Conservation (phyloP, 53 echinoderm and acorn worm species). For the Arbacia lixula region DNA sequence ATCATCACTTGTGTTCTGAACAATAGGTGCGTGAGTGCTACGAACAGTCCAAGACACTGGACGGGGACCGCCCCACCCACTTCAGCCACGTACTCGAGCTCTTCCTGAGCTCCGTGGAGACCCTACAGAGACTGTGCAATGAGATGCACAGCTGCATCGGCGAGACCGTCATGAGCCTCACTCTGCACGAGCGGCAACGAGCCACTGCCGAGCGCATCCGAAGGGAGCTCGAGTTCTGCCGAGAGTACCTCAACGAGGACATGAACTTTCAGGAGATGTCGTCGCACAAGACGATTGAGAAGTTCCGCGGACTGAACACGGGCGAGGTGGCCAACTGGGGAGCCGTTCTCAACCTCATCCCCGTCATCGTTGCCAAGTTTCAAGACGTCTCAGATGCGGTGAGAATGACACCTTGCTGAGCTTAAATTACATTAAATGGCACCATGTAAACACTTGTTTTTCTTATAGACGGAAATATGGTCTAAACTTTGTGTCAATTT, state of each 20-base stretch:
- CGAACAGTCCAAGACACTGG: conserved; percentile 75
- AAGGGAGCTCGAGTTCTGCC: conserved; percentile 76
- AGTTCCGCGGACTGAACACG: conserved; percentile 89
- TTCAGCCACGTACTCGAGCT: conserved; percentile 78
- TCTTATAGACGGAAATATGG: too few species aligned
- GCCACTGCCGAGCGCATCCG: conserved; percentile 65
- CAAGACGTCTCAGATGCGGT: conserved; percentile 85
- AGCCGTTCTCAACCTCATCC: conserved; percentile 91
- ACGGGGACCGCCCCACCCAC: conserved; percentile 80
- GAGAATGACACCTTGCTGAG: conserved; percentile 24
- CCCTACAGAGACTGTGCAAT: conserved; percentile 65
- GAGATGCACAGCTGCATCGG: conserved; percentile 77
- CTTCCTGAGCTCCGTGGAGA: conserved; percentile 67
- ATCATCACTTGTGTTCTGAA: too few species aligned
- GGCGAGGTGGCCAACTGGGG: conserved; percentile 94
- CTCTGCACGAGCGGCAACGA: conserved; percentile 78
- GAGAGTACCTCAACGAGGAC: conserved; percentile 77
- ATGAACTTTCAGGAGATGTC: conserved; percentile 85
- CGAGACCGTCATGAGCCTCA: conserved; percentile 75
- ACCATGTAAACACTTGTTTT: too few species aligned
- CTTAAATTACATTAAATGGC: too few species aligned
- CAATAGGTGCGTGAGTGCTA: conserved; percentile 77
- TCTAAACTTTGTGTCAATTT: too few species aligned
- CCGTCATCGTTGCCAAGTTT: conserved; percentile 84
- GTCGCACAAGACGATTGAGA: conserved; percentile 84